Evolutionary conservation across 2,113 vertebrate species (phyloP), one percentile per base, ranked within the genome.

Genomic region (Apistogramma diplotaenia): DNA sequence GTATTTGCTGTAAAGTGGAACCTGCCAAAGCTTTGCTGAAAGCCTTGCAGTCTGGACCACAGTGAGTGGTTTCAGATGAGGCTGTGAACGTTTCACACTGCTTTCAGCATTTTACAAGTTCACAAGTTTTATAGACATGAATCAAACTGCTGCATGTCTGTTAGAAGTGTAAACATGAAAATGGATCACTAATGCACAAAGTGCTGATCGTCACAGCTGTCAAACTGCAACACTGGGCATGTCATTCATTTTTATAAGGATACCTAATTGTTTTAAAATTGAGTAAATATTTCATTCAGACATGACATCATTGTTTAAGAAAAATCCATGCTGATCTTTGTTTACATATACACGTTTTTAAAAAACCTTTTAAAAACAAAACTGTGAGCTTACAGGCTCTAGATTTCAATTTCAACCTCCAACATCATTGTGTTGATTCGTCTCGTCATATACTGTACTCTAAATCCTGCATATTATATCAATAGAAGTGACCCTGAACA

Each of bases 21-120:
- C 11, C 5, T 0, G 0, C 23, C 21, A 11, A 12, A 67, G 0
- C 13, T 46, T 11, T 67, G 61, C 15, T 0, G 3, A 18, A 19
- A 12, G 0, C 2, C 62, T 46, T 21, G 25, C 61, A 49, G 62
- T 43, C 37, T 67, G 40, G 23, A 46, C 37, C 62, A 46, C 8
- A 46, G 15, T 67, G 40, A 46, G 9, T 11, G 62, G 40, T 46
- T 67, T 67, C 23, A 46, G 2, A 67, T 67, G 15, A 27, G 0
- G 40, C 0, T 5, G 0, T 46, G 18, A 67, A 46, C 4, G 0
- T 67, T 67, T 67, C 62, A 46, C 21, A 27, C 23, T 12, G 23
- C 9, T 46, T 67, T 27, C 8, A 46, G 62, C 40, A 46, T 8
- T 65, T 65, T 21, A 0, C 35, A 65, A 65, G 61, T 67, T 49